These are phyloP conservation scores for Apostichopus californicus DNA, from an alignment of 35 echinoderm and acorn worm genomes.

Conservation along the genomic window DNA sequence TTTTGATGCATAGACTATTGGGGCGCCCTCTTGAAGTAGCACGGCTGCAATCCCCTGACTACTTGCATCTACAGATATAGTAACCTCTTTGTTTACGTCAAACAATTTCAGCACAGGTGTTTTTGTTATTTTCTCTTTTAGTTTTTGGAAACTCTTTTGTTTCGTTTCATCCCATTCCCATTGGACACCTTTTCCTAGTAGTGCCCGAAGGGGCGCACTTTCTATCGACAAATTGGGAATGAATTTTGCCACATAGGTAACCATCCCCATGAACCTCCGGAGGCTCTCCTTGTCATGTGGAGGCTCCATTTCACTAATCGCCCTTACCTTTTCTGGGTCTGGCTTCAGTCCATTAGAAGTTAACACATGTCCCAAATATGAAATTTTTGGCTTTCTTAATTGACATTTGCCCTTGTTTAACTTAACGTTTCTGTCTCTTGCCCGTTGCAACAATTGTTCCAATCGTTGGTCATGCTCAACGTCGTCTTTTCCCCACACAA, in stretches of 20 bases:
- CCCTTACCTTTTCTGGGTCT: conserved; percentile 24
- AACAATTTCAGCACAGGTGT: not conserved
- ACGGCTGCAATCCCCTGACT: not conserved
- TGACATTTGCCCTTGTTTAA: conserved; percentile 24
- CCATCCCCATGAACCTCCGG: not conserved
- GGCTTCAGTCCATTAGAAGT: not conserved
- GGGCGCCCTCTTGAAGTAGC: not conserved
- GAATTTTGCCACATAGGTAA: too few relatives aligned
- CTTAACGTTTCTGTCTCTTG: not conserved
- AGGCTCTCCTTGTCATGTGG: not conserved
- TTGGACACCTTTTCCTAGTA: too few relatives aligned
- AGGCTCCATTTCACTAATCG: conserved; percentile 9
- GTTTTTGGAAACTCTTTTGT: too few relatives aligned
- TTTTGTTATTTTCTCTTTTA: too few relatives aligned
- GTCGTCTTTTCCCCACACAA: conserved; percentile 8
- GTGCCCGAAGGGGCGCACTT: too few relatives aligned
- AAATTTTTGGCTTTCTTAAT: not conserved
- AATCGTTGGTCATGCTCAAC: conserved; percentile 46
- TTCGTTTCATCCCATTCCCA: too few relatives aligned
- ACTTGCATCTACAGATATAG: not conserved
- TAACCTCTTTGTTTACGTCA: not conserved
- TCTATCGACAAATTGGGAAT: too few relatives aligned
- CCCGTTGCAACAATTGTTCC: not conserved
- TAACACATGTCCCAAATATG: conserved; percentile 10
- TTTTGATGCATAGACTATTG: not conserved